Percentiles rank a stretch among this genome's conserved stretches.
These are phyloP conservation scores for Ptilonorhynchus violaceus DNA, from an alignment of 2,113 vertebrate species.

Conservation along the genomic window DNA sequence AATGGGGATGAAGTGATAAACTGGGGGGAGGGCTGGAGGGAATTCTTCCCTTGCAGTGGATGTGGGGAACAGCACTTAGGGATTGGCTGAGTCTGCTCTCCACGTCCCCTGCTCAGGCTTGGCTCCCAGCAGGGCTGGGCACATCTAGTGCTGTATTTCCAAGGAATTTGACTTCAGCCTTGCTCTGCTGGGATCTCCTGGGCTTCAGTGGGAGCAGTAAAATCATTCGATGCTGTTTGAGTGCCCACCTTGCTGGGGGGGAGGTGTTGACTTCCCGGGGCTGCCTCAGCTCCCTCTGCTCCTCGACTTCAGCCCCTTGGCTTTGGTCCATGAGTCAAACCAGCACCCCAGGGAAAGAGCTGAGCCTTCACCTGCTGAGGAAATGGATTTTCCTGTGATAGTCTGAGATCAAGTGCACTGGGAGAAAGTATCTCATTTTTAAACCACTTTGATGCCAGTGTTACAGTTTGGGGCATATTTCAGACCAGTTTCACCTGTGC, in stretches of 20 bases:
- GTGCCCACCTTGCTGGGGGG: neutral
- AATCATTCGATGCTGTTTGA: neutral
- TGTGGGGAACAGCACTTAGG: neutral
- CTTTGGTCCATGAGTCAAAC: fast-evolving
- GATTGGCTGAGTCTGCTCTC: neutral
- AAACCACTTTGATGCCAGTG: neutral
- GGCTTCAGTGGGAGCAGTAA: neutral
- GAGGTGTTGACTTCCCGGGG: neutral
- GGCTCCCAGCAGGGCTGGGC: neutral
- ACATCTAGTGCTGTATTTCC: neutral
- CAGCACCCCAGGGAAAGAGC: neutral
- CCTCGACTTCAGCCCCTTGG: neutral
- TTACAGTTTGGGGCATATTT: neutral
- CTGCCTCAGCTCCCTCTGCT: neutral
- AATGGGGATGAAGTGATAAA: neutral
- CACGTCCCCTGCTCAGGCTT: neutral
- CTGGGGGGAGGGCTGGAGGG: neutral
- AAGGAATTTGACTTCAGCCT: neutral
- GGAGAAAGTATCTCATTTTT: neutral
- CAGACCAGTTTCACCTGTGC: neutral
- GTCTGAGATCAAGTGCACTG: neutral
- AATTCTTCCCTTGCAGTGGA: neutral
- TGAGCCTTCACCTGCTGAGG: neutral
- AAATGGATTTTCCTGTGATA: neutral
- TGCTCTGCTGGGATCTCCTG: neutral